Base-by-base conservation (phyloP, 2,113 vertebrate genomes). In the Hiodon tergisus region DNA sequence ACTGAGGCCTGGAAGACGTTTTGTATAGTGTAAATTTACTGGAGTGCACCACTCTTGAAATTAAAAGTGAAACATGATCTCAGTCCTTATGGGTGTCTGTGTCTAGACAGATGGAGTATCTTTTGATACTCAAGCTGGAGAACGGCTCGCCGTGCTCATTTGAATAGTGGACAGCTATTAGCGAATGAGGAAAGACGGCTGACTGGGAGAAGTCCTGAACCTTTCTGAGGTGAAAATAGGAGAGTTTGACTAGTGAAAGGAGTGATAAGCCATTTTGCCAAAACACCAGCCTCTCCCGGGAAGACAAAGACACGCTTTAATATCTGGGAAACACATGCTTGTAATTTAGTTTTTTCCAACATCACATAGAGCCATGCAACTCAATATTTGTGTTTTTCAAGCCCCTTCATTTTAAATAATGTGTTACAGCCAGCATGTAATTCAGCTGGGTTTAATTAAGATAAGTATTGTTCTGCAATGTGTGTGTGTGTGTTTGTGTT, bases 371-470 rank as follows among this genome's bases (percentile, higher is more conserved):
- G 79, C 73, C 60, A n/a, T 73, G 72, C 70, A 78, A 80, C 86
- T 86, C 74, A 81, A 84, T 84, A 83, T 83, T 85, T 82, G 79
- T 76, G 80, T 63, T 65, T 86, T 86, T 82, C 69, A 77, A 83
- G 77, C 76, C 67, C 68, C 78, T 72, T 82, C 80, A 87, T 84
- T 84, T 75, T 78, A 31, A 84, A 83, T 80, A 86, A 86, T 84
- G 87, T 85, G 83, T 87, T 80, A 78, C 13, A 81, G 78, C 87
- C 80, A 79, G 82, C 61, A 47, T 62, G 74, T 72, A 84, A 78
- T 72, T 86, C 83, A 88, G 76, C 84, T 87, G 85, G 71, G 58
- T 81, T 76, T 85, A 81, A 87, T 90, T 85, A 86, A 72, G 50
- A 82, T 77, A 55, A 68, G 79, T 76, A 73, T 77, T 79, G 69